Evolutionary conservation across 2,797 vertebrate species (phyloP).

Genomic region (Picus viridis): DNA sequence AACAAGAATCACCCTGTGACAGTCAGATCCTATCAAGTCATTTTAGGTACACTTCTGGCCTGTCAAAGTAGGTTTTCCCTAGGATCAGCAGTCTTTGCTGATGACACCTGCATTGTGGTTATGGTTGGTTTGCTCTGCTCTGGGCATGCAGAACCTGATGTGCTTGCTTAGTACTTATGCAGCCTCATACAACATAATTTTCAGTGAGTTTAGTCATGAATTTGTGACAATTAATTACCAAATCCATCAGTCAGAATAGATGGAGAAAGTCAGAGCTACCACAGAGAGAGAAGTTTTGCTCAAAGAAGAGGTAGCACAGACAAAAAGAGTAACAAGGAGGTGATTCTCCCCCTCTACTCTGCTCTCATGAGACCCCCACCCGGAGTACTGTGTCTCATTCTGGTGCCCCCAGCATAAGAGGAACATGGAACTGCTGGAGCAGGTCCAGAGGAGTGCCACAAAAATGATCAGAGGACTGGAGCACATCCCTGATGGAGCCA

Average conservation of each 20-base stretch:
- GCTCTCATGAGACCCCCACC: too few relatives aligned
- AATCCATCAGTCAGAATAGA: neutral
- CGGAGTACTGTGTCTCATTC: too few relatives aligned
- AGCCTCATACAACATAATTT: neutral
- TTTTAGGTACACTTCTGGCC: neutral
- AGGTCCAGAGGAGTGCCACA: too few relatives aligned
- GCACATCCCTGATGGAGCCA: too few relatives aligned
- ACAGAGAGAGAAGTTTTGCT: neutral
- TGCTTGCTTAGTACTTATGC: neutral
- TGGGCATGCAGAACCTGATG: neutral
- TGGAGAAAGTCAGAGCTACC: neutral
- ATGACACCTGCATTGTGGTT: neutral
- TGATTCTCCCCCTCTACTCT: too few relatives aligned
- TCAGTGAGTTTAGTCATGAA: neutral
- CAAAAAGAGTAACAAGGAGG: neutral
- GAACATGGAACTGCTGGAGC: too few relatives aligned
- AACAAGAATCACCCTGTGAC: neutral
- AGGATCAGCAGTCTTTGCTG: conserved; percentile 3
- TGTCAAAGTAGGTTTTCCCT: neutral
- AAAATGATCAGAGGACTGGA: too few relatives aligned
- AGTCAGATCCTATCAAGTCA: conserved; percentile 10
- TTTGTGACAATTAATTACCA: neutral
- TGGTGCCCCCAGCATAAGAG: too few relatives aligned
- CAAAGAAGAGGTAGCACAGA: neutral
- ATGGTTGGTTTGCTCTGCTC: neutral